These are phyloP conservation scores for Drosophila carrolli DNA, from an alignment of 1,140 invertebrate species.

Conservation along the genomic window DNA sequence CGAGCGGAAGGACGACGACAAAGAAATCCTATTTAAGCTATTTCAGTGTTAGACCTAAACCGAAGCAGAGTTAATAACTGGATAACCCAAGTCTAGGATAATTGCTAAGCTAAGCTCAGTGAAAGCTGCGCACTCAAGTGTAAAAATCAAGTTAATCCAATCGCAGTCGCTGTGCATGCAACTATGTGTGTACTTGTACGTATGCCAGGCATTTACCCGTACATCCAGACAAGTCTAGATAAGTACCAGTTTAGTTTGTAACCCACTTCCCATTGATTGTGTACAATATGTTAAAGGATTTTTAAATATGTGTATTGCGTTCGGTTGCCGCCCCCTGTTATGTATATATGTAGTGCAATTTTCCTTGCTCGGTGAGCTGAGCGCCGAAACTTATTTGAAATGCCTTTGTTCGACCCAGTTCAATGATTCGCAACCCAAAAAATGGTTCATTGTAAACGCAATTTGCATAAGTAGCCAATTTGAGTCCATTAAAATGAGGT, in stretches of 20 bases:
- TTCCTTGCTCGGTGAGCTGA: slow-evolving; percentile 8
- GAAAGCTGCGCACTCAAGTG: slow-evolving; percentile 51
- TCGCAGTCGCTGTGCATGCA: slow-evolving; percentile 32
- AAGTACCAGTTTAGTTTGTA: slow-evolving; percentile 49
- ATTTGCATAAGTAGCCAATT: slow-evolving; percentile 69
- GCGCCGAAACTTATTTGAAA: slow-evolving; percentile 10
- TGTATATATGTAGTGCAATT: slow-evolving; percentile 16
- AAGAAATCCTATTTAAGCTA: slow-evolving; percentile 77
- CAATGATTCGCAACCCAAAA: slow-evolving; percentile 22
- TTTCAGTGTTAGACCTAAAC: slow-evolving; percentile 72
- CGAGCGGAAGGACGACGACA: slow-evolving; percentile 29
- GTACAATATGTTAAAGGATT: slow-evolving; percentile 63
- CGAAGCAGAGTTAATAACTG: slow-evolving; percentile 51
- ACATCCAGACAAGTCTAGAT: slow-evolving; percentile 30
- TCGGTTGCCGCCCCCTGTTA: slow-evolving; percentile 12
- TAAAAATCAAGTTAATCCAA: slow-evolving; percentile 71
- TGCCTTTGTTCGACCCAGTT: slow-evolving; percentile 29
- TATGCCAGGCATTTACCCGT: slow-evolving; percentile 59
- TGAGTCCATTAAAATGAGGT: slow-evolving; percentile 32
- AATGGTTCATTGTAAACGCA: slow-evolving; percentile 1
- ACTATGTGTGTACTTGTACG: slow-evolving; percentile 17
- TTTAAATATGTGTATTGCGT: slow-evolving; percentile 25
- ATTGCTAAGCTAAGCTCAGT: slow-evolving; percentile 60
- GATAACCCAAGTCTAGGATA: slow-evolving; percentile 50
- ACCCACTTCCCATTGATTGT: slow-evolving; percentile 44